Evolutionary conservation across 2,888 invertebrate species (phyloP).

Genomic region (Acronicta alni): DNA sequence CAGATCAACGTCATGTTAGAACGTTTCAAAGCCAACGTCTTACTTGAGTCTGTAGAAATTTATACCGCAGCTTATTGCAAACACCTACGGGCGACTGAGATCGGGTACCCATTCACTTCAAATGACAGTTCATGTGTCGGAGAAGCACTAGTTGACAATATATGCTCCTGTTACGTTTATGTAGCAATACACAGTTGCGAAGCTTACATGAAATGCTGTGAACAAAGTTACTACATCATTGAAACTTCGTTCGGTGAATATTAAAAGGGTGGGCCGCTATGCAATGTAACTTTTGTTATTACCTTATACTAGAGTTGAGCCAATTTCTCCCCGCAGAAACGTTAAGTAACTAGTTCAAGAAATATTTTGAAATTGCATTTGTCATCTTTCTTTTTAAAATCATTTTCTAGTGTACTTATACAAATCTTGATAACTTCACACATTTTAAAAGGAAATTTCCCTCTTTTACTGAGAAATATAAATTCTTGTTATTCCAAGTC

Average conservation of each 20-base stretch:
- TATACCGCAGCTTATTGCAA: slow-evolving; percentile 27
- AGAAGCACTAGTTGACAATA: slow-evolving; percentile 7
- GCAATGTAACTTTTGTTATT: too few species aligned
- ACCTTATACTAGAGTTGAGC: too few species aligned
- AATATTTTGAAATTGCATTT: neutral
- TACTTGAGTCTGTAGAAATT: slow-evolving; percentile 10
- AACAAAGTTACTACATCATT: neutral
- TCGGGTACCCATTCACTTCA: slow-evolving; percentile 16
- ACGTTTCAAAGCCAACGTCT: slow-evolving; percentile 12
- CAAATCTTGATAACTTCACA: slow-evolving; percentile 9
- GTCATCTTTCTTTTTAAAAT: neutral
- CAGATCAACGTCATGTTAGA: neutral
- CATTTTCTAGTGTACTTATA: neutral
- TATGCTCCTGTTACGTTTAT: neutral
- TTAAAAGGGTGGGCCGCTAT: too few species aligned
- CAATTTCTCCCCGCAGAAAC: too few species aligned
- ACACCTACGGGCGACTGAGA: slow-evolving; percentile 24
- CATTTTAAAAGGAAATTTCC: slow-evolving; percentile 24
- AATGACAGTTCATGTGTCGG: slow-evolving; percentile 17
- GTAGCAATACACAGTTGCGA: neutral
- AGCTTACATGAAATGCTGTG: slow-evolving; percentile 2
- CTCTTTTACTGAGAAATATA: slow-evolving; percentile 17
- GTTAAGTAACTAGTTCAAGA: neutral
- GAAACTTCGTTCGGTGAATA: too few species aligned
- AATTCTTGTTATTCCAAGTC: slow-evolving; percentile 44